Conservation (phyloP, 2,888 invertebrate species). For the Timema podura region DNA sequence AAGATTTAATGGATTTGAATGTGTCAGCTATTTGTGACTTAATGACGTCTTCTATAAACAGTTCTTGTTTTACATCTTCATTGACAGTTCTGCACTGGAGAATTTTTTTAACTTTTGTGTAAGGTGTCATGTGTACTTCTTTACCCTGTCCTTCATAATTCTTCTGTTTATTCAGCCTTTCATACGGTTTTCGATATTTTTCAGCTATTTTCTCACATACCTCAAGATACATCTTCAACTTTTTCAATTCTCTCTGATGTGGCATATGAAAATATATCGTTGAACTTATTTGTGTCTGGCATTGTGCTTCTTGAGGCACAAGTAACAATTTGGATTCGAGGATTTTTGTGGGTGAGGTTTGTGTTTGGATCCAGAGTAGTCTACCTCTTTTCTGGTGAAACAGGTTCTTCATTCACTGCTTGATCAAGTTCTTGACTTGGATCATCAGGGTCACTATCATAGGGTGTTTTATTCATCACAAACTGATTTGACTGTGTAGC, state of each 20-base stretch:
- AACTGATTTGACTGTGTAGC: neutral
- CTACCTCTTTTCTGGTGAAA: neutral
- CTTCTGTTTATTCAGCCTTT: neutral
- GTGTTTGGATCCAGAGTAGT: neutral
- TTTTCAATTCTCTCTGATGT: neutral
- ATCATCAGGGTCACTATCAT: constrained; percentile 13
- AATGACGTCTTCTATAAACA: neutral
- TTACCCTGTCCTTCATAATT: neutral
- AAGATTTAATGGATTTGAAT: neutral
- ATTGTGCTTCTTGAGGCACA: neutral
- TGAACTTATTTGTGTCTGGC: neutral
- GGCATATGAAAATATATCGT: neutral
- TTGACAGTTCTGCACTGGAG: neutral
- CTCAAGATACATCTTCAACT: neutral
- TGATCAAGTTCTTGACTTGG: neutral
- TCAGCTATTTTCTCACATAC: constrained; percentile 1
- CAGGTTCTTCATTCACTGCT: neutral
- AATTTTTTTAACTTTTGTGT: neutral
- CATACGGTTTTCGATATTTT: neutral
- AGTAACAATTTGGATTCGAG: neutral
- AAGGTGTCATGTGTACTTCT: neutral
- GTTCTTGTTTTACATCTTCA: neutral
- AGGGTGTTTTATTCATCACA: too few species aligned
- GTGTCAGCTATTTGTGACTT: neutral
- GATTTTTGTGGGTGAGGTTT: neutral